Percentiles rank a stretch among this genome's conserved stretches.
phyloP scores from a whole-genome alignment of 2,888 invertebrate species.

The Tipula helvola region DNA sequence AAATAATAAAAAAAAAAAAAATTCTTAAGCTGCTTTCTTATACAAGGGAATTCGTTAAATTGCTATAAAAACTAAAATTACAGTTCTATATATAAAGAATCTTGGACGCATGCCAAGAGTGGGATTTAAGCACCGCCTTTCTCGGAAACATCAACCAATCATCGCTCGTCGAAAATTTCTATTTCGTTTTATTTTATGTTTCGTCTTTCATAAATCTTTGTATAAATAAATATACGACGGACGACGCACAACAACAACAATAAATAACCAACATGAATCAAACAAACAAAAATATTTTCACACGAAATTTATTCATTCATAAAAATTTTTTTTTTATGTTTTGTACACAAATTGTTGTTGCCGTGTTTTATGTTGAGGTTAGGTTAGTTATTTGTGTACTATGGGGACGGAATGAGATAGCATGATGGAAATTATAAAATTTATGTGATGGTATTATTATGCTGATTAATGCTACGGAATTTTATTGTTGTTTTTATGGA shows the following conservation, averaged over 20 bases:
- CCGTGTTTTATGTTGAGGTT: not conserved
- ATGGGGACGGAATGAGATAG: not conserved
- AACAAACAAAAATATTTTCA: not conserved
- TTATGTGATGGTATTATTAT: not conserved
- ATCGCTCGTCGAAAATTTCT: not conserved
- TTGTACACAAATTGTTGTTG: not conserved
- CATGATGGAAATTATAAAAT: not conserved
- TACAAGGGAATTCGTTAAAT: not conserved
- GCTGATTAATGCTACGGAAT: not conserved
- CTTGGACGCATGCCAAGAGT: not conserved
- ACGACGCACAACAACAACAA: not conserved
- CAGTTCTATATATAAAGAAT: constrained; percentile 4
- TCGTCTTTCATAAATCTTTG: not conserved
- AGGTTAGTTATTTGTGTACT: not conserved
- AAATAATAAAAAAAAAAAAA: not conserved
- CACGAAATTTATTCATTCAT: constrained; percentile 4
- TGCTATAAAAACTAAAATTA: not conserved
- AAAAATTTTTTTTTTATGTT: not conserved
- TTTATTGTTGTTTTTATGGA: not conserved
- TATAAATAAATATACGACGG: not conserved
- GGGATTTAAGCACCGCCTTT: not conserved
- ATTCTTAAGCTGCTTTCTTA: not conserved
- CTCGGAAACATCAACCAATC: not conserved
- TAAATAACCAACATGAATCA: not conserved
- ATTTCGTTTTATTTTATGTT: not conserved